A percentile compares a stretch with the other conserved stretches of the same genome.
phyloP scores from a whole-genome alignment of 2,113 vertebrate genomes.

The Hepsetus odoe region DNA sequence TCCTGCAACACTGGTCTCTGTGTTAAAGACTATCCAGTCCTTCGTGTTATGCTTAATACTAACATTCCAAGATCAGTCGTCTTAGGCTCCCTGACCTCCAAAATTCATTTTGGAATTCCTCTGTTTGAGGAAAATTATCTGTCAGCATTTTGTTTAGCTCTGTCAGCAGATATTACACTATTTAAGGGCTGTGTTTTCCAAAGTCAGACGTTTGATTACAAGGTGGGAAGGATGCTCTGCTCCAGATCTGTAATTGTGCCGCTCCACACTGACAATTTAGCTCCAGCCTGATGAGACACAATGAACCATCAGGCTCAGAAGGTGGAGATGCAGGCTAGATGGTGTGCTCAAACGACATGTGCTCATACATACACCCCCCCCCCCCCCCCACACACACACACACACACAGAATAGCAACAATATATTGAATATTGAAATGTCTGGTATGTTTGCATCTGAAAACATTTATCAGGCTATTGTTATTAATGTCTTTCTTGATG shows the following conservation, averaged over 20 bases:
- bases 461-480: too few species aligned
- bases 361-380: background rate
- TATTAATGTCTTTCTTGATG: too few species aligned
- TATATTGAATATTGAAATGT: too few species aligned
- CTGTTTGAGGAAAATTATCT: background rate
- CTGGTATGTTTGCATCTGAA: too few species aligned
- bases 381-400: background rate
- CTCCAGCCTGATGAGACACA: slow-evolving; percentile 33
- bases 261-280: slow-evolving; percentile 52
- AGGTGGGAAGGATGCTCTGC: slow-evolving; percentile 27
- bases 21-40: too few species aligned
- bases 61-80: too few species aligned
- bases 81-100: background rate
- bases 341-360: background rate
- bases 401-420: too few species aligned
- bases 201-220: slow-evolving; percentile 45
- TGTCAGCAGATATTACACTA: slow-evolving; percentile 34
- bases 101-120: background rate
- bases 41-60: too few species aligned
- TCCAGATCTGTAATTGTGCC: slow-evolving; percentile 72
- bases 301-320: slow-evolving; percentile 12
- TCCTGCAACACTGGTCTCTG: too few species aligned
- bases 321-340: background rate
- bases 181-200: slow-evolving; percentile 34
- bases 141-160: background rate